Conservation (phyloP, 2,113 vertebrate genomes). For the Epinephelus lanceolatus region DNA sequence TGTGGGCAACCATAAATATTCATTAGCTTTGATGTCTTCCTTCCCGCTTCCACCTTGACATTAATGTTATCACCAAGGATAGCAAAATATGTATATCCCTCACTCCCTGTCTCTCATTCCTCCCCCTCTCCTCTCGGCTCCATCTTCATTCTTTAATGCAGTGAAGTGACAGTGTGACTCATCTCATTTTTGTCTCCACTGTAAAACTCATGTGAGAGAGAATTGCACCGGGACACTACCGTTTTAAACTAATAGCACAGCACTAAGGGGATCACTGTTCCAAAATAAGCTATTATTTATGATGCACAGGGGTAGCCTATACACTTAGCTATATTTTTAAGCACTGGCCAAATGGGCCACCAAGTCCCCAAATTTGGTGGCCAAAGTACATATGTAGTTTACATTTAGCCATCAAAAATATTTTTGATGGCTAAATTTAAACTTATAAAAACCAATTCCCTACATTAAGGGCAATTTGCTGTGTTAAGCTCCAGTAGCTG, state of each 20-base stretch:
- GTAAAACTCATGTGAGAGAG: conserved; percentile 43
- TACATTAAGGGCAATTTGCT: too few relatives aligned
- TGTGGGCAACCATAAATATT: conserved; percentile 80
- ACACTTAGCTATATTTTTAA: too few relatives aligned
- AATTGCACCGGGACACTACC: not conserved
- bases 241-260: conserved; percentile 16
- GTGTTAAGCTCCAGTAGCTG: too few relatives aligned
- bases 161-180: conserved; percentile 64
- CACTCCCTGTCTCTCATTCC: conserved; percentile 37
- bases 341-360: too few relatives aligned
- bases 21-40: conserved; percentile 79
- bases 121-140: conserved; percentile 21
- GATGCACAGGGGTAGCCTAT: too few relatives aligned
- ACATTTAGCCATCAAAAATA: too few relatives aligned
- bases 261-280: conserved; percentile 1
- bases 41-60: conserved; percentile 78
- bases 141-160: conserved; percentile 57
- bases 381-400: too few relatives aligned
- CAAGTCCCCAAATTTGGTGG: too few relatives aligned
- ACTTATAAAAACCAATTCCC: too few relatives aligned
- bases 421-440: too few relatives aligned
- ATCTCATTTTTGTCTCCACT: conserved; percentile 55
- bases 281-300: not conserved
- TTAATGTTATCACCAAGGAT: conserved; percentile 77
- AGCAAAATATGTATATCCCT: conserved; percentile 70